These are phyloP conservation scores for Coccyzus lansbergi DNA, from an alignment of 2,797 vertebrate genomes.

Conservation along the genomic window DNA sequence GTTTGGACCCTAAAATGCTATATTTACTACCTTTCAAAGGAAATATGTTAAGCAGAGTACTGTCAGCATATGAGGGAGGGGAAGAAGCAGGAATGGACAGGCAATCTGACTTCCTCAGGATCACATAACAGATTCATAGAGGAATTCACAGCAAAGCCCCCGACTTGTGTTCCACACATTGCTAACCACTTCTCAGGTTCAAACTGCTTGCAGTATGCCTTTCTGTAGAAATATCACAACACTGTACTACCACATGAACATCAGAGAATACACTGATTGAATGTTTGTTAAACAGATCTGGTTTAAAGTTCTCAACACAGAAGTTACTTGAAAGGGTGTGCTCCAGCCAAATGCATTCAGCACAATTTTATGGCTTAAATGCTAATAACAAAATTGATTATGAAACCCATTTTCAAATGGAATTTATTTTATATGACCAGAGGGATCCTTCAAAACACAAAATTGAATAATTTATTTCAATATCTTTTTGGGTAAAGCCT, in stretches of 20 bases:
- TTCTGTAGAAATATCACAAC: neutral
- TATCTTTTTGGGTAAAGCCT: neutral
- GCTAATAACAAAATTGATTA: neutral
- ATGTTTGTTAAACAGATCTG: neutral
- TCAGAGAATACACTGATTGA: neutral
- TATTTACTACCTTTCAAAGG: slow-evolving; percentile 8
- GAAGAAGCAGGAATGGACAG: slow-evolving; percentile 42
- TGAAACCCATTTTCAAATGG: neutral
- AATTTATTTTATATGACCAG: neutral
- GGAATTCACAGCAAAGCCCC: slow-evolving; percentile 59
- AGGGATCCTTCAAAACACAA: neutral
- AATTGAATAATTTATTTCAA: slow-evolving; percentile 4
- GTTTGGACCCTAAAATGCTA: neutral
- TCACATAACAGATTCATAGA: slow-evolving; percentile 51
- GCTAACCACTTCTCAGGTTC: slow-evolving; percentile 5
- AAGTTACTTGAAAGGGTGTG: neutral
- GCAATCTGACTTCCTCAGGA: slow-evolving; percentile 39
- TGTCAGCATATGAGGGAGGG: slow-evolving; percentile 21
- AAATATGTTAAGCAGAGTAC: slow-evolving; percentile 24
- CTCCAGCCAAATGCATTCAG: neutral
- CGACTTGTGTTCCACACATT: slow-evolving; percentile 47
- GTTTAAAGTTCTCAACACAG: neutral
- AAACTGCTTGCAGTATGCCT: neutral
- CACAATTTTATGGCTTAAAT: neutral
- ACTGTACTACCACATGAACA: neutral